Conservation (phyloP, 2,113 vertebrate genomes). For the Motacilla tschutschensis region DNA sequence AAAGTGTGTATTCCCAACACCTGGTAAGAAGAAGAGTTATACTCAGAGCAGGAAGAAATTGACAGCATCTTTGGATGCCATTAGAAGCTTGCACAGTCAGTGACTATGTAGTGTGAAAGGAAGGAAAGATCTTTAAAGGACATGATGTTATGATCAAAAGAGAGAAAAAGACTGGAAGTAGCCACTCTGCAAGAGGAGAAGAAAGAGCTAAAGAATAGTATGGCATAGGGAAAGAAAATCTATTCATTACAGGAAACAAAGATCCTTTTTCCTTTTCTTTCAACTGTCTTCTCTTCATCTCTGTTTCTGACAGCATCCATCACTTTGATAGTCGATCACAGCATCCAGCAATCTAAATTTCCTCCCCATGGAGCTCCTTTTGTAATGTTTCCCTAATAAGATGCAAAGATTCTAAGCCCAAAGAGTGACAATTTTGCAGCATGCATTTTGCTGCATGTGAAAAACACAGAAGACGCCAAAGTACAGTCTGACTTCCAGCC, state of each 20-base stretch:
- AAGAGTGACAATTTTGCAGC: background rate
- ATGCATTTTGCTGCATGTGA: background rate
- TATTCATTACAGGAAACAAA: slow-evolving; percentile 50
- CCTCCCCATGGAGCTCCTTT: slow-evolving; percentile 30
- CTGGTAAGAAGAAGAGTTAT: background rate
- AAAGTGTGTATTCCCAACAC: background rate
- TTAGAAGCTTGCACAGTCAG: background rate
- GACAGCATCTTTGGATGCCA: background rate
- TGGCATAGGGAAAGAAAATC: background rate
- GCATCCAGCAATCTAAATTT: slow-evolving; percentile 15
- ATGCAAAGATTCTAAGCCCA: slow-evolving; percentile 25
- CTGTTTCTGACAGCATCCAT: slow-evolving; percentile 51
- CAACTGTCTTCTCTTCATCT: slow-evolving; percentile 40
- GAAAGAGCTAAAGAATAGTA: background rate
- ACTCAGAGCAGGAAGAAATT: background rate
- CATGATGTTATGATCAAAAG: background rate
- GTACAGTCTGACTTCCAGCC: background rate
- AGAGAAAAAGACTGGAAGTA: background rate
- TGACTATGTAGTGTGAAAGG: background rate
- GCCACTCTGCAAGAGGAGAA: background rate
- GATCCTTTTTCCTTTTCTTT: slow-evolving; percentile 41
- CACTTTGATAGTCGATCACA: slow-evolving; percentile 31
- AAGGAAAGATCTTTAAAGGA: slow-evolving; percentile 25
- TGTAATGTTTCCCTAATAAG: slow-evolving; percentile 30
- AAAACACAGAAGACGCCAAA: background rate